Base-by-base conservation (phyloP, 2,113 vertebrate genomes). In the Bettongia penicillata region DNA sequence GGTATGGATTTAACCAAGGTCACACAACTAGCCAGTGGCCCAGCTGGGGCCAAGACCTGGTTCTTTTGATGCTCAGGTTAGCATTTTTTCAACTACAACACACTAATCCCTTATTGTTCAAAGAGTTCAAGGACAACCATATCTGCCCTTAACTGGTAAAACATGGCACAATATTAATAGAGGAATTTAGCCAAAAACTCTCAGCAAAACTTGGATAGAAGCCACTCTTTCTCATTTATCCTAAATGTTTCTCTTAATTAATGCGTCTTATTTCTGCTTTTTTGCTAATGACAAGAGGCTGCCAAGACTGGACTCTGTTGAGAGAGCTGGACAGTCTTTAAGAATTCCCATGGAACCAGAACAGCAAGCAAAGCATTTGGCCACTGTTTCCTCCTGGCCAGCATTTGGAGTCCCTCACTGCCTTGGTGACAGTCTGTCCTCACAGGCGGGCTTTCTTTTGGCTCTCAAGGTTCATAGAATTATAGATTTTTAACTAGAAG, bases 241-340 rank as follows among this genome's bases (percentile, higher is more conserved):
- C 68, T 43, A 77, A n/a, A 43, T 43, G n/a, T 77, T 77, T 77
- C 16, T 77, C 43, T 77, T 77, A 8, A n/a, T 91, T 89, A 24
- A 25, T 89, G 47, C 37, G 55, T 89, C 53, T 90, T 90, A 47
- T 77, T 95, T 10, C 49, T 93, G 16, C 89, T 57, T 55, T 84
- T 95, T 43, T 84, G 92, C 68, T 97, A 93, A 90, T 47, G 49
- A 37, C 50, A 89, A 50, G 25, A 43, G 8, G 51, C 94, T 96
- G 92, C 53, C 93, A 68, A 96, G 90, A 89, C 53, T 11, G 47
- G 23, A 90, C 50, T 61, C 47, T 93, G 77, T 90, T 10, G 28
- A n/a, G 90, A 89, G 28, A 24, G 2, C 37, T 90, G 9, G 14
- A 3, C 43, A 23, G 51, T 25, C 52, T 91, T 28, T 4, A n/a